Conservation (phyloP, 2,113 vertebrate species). For the Apteryx mantelli region DNA sequence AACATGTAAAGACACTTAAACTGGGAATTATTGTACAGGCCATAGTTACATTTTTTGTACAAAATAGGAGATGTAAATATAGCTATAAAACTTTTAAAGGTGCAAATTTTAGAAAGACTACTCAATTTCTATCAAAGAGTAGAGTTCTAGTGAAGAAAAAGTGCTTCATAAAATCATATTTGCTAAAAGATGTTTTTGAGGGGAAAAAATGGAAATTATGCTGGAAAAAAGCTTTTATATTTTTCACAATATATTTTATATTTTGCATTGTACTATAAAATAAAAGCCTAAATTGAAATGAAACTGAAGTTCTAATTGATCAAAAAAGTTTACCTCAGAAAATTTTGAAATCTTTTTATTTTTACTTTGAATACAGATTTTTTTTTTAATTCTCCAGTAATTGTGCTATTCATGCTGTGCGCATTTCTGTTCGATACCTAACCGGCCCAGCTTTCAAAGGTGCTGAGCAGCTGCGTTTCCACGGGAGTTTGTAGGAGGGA, state of each 20-base stretch:
- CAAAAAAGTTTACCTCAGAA: constrained; percentile 47
- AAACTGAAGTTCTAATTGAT: constrained; percentile 36
- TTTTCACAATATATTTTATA: constrained; percentile 4
- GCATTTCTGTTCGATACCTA: background rate
- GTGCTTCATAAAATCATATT: constrained; percentile 9
- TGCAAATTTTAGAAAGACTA: background rate
- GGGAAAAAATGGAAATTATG: background rate
- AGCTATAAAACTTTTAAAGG: background rate
- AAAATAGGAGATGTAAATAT: background rate
- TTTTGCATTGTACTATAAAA: constrained; percentile 32
- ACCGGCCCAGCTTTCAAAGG: background rate
- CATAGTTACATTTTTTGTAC: background rate
- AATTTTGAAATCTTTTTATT: constrained; percentile 33
- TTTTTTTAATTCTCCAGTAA: background rate
- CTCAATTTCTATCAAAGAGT: background rate
- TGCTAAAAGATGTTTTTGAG: background rate
- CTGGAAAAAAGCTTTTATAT: constrained; percentile 6
- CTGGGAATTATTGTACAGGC: background rate
- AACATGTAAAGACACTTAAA: background rate
- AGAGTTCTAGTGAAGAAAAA: background rate
- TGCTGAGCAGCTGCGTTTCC: background rate
- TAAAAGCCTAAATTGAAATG: background rate
- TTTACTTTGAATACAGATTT: constrained; percentile 8
- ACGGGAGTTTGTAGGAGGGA: background rate
- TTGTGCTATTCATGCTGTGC: background rate